These are phyloP conservation scores for Drosophila micromelanica DNA, from an alignment of 1,140 invertebrate species.

Conservation along the genomic window DNA sequence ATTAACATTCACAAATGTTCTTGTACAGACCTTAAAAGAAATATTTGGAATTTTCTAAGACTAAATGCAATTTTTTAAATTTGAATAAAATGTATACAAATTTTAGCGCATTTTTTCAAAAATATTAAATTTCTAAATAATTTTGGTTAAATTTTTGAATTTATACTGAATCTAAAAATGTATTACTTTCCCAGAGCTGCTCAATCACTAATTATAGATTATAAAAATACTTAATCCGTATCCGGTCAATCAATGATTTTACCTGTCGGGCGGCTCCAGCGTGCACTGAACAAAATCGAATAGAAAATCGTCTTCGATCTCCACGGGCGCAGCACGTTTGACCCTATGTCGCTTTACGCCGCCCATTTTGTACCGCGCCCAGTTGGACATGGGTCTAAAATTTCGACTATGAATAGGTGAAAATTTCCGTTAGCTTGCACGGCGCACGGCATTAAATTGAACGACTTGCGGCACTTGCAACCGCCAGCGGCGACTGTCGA, in stretches of 20 bases:
- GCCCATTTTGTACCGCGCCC: conserved; percentile 29
- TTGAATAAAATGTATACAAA: too few relatives aligned
- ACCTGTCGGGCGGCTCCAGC: conserved; percentile 72
- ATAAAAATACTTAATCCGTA: too few relatives aligned
- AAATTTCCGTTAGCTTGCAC: not conserved
- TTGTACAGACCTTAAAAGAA: too few relatives aligned
- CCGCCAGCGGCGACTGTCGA: conserved; percentile 60
- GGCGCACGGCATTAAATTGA: conserved; percentile 14
- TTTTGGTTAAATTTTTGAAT: too few relatives aligned
- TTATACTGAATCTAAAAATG: too few relatives aligned
- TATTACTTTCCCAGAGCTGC: too few relatives aligned
- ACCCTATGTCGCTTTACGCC: conserved; percentile 20
- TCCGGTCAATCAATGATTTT: conserved; percentile 2
- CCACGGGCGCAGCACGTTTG: conserved; percentile 39
- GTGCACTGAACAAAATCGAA: conserved; percentile 79
- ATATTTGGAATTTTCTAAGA: too few relatives aligned
- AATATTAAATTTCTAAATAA: too few relatives aligned
- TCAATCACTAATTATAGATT: too few relatives aligned
- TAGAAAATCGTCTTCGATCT: conserved; percentile 63
- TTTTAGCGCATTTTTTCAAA: too few relatives aligned
- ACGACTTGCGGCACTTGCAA: conserved; percentile 65
- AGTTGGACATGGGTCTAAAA: conserved; percentile 17
- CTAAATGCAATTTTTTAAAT: too few relatives aligned
- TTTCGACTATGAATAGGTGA: not conserved
- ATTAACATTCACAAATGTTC: too few relatives aligned